A percentile compares a stretch with the other conserved stretches of the same genome.
Evolutionary conservation across 2,888 invertebrate genomes (phyloP).

Genomic region (Sympetrum striolatum): DNA sequence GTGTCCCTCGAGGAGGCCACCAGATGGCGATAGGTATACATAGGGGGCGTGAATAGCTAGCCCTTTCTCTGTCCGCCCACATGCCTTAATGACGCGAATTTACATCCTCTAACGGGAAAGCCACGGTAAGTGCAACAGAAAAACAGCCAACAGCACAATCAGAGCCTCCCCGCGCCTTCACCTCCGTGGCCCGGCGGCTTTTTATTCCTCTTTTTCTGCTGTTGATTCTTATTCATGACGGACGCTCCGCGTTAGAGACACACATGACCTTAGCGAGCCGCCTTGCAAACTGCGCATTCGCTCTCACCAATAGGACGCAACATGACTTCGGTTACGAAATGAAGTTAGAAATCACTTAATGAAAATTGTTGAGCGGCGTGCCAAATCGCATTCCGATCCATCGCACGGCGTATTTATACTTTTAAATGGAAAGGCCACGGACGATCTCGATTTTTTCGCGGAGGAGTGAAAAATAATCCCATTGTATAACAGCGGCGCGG

Average conservation of each 20-base stretch:
- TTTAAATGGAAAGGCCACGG: neutral
- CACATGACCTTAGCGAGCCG: conserved; percentile 20
- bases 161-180: neutral
- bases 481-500: neutral
- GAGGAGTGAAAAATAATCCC: neutral
- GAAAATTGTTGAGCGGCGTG: neutral
- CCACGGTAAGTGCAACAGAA: neutral
- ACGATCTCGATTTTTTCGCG: neutral
- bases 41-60: neutral
- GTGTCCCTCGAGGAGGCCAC: neutral
- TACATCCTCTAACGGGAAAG: neutral
- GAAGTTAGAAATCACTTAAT: conserved; percentile 8
- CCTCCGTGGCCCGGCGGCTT: neutral
- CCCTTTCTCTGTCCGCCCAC: neutral
- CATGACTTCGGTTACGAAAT: conserved; percentile 21
- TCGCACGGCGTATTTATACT: conserved; percentile 7
- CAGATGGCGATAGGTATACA: neutral
- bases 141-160: neutral
- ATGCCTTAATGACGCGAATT: neutral
- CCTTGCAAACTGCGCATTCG: conserved; percentile 38
- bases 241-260: neutral
- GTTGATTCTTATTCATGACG: conserved; percentile 20
- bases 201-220: neutral
- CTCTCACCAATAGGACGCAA: neutral
- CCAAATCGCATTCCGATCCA: conserved; percentile 17